Conservation (phyloP, 2,797 vertebrate genomes). For the Enteromius treurensis region DNA sequence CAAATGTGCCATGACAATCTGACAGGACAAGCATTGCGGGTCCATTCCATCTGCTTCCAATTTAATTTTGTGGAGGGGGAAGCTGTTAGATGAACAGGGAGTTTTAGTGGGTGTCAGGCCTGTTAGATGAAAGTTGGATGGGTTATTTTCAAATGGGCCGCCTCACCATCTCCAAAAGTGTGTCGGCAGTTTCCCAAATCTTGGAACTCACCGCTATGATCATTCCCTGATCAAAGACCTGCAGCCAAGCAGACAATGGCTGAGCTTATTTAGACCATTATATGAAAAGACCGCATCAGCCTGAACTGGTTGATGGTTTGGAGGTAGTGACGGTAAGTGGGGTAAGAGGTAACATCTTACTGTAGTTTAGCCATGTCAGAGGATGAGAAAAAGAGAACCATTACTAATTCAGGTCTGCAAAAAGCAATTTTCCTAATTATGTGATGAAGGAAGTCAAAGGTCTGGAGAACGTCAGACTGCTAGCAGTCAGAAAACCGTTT, state of each 20-base stretch:
- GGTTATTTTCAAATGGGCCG: conserved; percentile 77
- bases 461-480: conserved; percentile 78
- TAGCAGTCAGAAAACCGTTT: conserved; percentile 68
- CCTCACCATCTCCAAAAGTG: conserved; percentile 82
- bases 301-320: conserved; percentile 75
- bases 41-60: conserved; percentile 83
- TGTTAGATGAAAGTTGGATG: conserved; percentile 60
- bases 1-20: conserved; percentile 75
- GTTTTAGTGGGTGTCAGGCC: conserved; percentile 54
- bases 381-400: conserved; percentile 80
- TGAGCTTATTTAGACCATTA: conserved; percentile 83
- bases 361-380: conserved; percentile 87
- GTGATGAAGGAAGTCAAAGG: conserved; percentile 80
- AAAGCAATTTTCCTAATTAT: conserved; percentile 93
- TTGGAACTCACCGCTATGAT: conserved; percentile 82
- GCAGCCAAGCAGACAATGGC: conserved; percentile 77
- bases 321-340: conserved; percentile 78
- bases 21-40: conserved; percentile 71
- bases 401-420: conserved; percentile 83
- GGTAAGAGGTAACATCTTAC: conserved; percentile 88
- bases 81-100: conserved; percentile 44
- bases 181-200: conserved; percentile 76
- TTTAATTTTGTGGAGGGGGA: conserved; percentile 75
- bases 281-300: conserved; percentile 67
- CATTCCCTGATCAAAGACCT: conserved; percentile 82